Percentiles rank a stretch among this genome's conserved stretches.
Conservation (phyloP, 2,113 vertebrate genomes). For the Saccopteryx leptura region DNA sequence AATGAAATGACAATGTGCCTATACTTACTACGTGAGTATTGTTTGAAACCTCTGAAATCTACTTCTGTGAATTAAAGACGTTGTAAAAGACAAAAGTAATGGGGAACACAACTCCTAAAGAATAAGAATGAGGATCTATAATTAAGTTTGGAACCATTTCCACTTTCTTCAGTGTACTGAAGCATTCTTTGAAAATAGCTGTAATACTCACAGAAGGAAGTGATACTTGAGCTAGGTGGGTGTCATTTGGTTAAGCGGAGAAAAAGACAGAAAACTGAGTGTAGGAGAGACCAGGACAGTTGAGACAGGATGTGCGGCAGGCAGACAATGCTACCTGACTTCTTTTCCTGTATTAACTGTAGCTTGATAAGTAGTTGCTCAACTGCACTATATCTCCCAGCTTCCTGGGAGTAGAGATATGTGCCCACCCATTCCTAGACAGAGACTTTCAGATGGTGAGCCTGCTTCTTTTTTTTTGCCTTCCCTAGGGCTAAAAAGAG, state of each 20-base stretch:
- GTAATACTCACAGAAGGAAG: not conserved
- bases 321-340: not conserved
- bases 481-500: not conserved
- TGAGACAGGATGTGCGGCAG: not conserved
- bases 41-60: not conserved
- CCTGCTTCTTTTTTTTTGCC: not conserved
- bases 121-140: not conserved
- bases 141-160: not conserved
- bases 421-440: not conserved
- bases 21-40: not conserved
- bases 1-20: not conserved
- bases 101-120: not conserved
- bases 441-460: not conserved
- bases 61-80: not conserved
- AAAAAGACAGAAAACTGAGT: not conserved
- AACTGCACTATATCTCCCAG: not conserved
- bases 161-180: not conserved
- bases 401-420: not conserved
- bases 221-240: not conserved
- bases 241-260: not conserved
- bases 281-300: not conserved
- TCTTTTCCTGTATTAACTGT: not conserved
- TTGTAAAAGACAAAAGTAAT: not conserved
- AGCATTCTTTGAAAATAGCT: conserved; percentile 26
- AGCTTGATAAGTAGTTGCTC: not conserved